A percentile compares a stretch with the other conserved stretches of the same genome.
phyloP scores from a whole-genome alignment of 2,888 invertebrate genomes.

The Agrilus biguttatus region DNA sequence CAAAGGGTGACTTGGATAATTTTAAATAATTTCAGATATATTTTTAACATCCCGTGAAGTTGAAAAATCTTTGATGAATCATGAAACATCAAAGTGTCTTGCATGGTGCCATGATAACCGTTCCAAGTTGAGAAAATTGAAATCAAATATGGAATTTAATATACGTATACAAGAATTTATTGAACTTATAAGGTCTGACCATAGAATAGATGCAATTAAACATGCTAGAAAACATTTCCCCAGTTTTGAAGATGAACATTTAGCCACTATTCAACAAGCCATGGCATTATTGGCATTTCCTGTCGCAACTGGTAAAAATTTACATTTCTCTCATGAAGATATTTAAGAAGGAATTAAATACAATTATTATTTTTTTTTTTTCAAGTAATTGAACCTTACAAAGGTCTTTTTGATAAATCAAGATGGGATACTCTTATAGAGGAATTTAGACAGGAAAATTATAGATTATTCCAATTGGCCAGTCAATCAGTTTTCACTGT shows the following conservation, averaged over 20 bases:
- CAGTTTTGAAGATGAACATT: slow-evolving; percentile 71
- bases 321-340: slow-evolving; percentile 1
- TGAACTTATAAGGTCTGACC: slow-evolving; percentile 77
- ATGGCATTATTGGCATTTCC: slow-evolving; percentile 94
- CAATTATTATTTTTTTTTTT: slow-evolving; percentile 4
- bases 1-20: not conserved
- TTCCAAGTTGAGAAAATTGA: slow-evolving; percentile 84
- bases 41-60: slow-evolving; percentile 73
- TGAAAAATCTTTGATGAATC: slow-evolving; percentile 67
- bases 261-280: slow-evolving; percentile 78
- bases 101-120: slow-evolving; percentile 95
- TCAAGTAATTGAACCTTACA: slow-evolving; percentile 53
- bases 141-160: slow-evolving; percentile 92
- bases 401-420: slow-evolving; percentile 45
- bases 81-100: slow-evolving; percentile 78
- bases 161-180: slow-evolving; percentile 88
- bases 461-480: slow-evolving; percentile 84
- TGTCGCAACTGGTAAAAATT: slow-evolving; percentile 48
- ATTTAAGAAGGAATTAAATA: not conserved
- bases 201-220: slow-evolving; percentile 81
- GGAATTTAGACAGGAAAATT: slow-evolving; percentile 90
- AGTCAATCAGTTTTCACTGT: slow-evolving; percentile 84
- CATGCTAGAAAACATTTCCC: slow-evolving; percentile 91
- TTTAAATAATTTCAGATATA: slow-evolving; percentile 44
- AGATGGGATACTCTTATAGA: slow-evolving; percentile 76